These are phyloP conservation scores for Larimichthys polyactis DNA, from an alignment of 2,113 vertebrate genomes.

Conservation along the genomic window DNA sequence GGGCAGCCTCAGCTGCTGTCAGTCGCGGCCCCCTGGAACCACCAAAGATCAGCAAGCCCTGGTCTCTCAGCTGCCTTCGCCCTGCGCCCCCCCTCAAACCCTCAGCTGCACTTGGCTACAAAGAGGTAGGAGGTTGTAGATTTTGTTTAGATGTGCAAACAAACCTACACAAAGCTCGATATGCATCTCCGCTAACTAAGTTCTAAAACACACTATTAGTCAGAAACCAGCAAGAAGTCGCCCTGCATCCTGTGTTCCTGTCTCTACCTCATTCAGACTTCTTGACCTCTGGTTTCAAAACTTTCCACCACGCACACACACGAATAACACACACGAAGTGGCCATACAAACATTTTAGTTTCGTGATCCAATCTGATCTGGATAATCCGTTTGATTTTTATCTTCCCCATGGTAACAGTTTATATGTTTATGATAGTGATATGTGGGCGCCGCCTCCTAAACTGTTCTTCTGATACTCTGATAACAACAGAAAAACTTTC, in stretches of 20 bases:
- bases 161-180: conserved; percentile 18
- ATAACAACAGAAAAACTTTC: conserved; percentile 12
- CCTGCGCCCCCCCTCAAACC: conserved; percentile 96
- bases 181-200: background rate
- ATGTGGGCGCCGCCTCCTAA: background rate
- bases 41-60: conserved; percentile 94
- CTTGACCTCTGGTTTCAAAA: background rate
- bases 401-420: background rate
- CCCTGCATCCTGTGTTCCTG: background rate
- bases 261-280: background rate
- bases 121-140: conserved; percentile 89
- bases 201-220: background rate
- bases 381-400: background rate
- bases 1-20: conserved; percentile 86
- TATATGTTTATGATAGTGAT: background rate
- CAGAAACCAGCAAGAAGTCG: conserved; percentile 20
- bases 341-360: background rate
- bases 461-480: background rate
- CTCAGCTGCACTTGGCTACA: conserved; percentile 95
- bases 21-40: conserved; percentile 93
- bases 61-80: conserved; percentile 97
- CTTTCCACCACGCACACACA: background rate
- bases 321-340: background rate
- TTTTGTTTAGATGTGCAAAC: background rate
- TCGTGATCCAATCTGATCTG: background rate